phyloP scores from a whole-genome alignment of 30 jellyfish, hydroid and myxozoan genomes.

The Aurelia sp. region DNA sequence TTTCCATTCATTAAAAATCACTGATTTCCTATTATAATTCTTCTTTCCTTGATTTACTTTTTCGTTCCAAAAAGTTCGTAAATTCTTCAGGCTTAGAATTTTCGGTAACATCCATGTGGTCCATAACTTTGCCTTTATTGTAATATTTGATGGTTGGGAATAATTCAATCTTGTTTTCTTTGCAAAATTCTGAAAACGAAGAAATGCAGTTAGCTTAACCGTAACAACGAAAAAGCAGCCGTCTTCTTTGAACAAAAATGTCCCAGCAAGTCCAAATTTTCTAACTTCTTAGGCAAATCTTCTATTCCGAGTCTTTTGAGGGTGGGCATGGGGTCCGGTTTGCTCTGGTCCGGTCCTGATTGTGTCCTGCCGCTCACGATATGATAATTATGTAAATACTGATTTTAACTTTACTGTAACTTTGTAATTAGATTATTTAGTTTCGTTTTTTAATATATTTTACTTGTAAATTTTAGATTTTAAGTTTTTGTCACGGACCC shows the following conservation, averaged over 20 bases:
- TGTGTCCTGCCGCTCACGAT: too few species aligned
- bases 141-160: constrained; percentile 70
- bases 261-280: background rate
- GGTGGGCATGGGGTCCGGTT: too few species aligned
- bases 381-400: too few species aligned
- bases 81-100: constrained; percentile 6
- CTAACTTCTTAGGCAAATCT: background rate
- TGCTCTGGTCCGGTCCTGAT: too few species aligned
- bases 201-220: background rate
- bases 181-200: constrained; percentile 46
- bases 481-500: too few species aligned
- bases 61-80: constrained; percentile 3
- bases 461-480: too few species aligned
- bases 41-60: constrained; percentile 12
- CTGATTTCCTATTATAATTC: background rate
- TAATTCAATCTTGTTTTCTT: constrained; percentile 40
- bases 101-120: constrained; percentile 14
- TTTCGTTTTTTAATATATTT: too few species aligned
- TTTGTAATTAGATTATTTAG: too few species aligned
- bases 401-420: too few species aligned
- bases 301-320: background rate
- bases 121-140: constrained; percentile 45
- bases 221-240: background rate
- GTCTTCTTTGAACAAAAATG: background rate
- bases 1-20: too few species aligned